Conservation (phyloP, 2,797 vertebrate genomes). For the Malurus leucopterus region DNA sequence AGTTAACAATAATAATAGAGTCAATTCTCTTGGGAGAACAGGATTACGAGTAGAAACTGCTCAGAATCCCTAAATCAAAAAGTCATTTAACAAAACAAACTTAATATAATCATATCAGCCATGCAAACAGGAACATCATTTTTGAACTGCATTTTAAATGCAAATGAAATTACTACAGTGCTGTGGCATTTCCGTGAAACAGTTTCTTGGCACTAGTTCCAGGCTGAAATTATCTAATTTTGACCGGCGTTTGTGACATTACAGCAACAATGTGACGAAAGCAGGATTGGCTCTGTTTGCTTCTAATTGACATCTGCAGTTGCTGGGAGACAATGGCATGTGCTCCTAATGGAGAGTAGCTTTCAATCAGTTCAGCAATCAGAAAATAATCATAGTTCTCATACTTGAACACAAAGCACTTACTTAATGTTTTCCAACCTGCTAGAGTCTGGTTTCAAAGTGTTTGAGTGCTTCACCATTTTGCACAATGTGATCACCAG, state of each 20-base stretch:
- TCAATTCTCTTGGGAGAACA: slow-evolving; percentile 68
- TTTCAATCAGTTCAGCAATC: slow-evolving; percentile 73
- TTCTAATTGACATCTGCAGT: slow-evolving; percentile 68
- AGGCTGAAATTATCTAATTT: slow-evolving; percentile 67
- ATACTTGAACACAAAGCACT: slow-evolving; percentile 79
- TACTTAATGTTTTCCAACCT: slow-evolving; percentile 99
- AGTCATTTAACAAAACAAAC: slow-evolving; percentile 80
- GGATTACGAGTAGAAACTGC: slow-evolving; percentile 71
- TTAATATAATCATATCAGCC: slow-evolving; percentile 72
- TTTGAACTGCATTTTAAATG: slow-evolving; percentile 74
- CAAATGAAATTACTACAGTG: slow-evolving; percentile 70
- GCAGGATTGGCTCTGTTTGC: slow-evolving; percentile 56
- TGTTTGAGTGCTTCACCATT: slow-evolving; percentile 99
- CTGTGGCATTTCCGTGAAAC: slow-evolving; percentile 65
- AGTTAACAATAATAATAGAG: slow-evolving; percentile 73
- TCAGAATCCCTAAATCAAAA: slow-evolving; percentile 74
- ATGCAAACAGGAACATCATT: slow-evolving; percentile 73
- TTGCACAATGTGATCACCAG: slow-evolving; percentile 98
- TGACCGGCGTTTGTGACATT: slow-evolving; percentile 63
- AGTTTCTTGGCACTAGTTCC: slow-evolving; percentile 64
- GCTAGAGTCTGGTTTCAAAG: slow-evolving; percentile 99
- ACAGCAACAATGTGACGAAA: slow-evolving; percentile 57
- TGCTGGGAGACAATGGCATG: slow-evolving; percentile 64
- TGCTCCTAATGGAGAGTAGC: slow-evolving; percentile 66
- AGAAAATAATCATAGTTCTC: slow-evolving; percentile 66